Percentiles rank a stretch among this genome's conserved stretches.
phyloP scores from a whole-genome alignment of 2,797 vertebrate species.

The Periophthalmus magnuspinnatus region DNA sequence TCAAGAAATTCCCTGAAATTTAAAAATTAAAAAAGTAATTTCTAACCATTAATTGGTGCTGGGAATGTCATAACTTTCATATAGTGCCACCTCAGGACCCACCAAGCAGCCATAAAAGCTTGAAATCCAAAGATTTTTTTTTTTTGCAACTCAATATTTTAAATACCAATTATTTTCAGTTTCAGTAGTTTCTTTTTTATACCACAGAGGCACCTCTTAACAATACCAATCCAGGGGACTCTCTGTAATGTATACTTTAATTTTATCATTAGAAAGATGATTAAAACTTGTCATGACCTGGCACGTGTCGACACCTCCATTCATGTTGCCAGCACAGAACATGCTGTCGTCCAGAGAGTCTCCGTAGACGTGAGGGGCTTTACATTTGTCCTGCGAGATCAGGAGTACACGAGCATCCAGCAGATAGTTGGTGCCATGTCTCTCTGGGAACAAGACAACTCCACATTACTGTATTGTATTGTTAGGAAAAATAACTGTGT shows the following conservation, averaged over 20 bases:
- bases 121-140: too few relatives aligned
- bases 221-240: too few relatives aligned
- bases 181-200: too few relatives aligned
- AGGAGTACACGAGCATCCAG: constrained; percentile 83
- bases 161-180: too few relatives aligned
- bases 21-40: not conserved
- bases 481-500: too few relatives aligned
- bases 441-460: constrained; percentile 27
- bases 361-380: constrained; percentile 63
- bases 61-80: not conserved
- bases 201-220: too few relatives aligned
- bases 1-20: not conserved
- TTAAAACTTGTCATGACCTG: constrained; percentile 61
- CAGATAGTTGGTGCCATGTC: constrained; percentile 60
- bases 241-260: not conserved
- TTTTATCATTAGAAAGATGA: not conserved
- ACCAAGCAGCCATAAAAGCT: too few relatives aligned
- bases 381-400: constrained; percentile 80
- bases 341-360: constrained; percentile 79
- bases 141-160: too few relatives aligned
- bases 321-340: constrained; percentile 85
- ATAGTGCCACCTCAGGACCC: not conserved
- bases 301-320: constrained; percentile 80
- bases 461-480: not conserved
- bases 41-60: too few relatives aligned